These are phyloP conservation scores for Pelodytes ibericus DNA, from an alignment of 2,797 vertebrate species.

Conservation along the genomic window DNA sequence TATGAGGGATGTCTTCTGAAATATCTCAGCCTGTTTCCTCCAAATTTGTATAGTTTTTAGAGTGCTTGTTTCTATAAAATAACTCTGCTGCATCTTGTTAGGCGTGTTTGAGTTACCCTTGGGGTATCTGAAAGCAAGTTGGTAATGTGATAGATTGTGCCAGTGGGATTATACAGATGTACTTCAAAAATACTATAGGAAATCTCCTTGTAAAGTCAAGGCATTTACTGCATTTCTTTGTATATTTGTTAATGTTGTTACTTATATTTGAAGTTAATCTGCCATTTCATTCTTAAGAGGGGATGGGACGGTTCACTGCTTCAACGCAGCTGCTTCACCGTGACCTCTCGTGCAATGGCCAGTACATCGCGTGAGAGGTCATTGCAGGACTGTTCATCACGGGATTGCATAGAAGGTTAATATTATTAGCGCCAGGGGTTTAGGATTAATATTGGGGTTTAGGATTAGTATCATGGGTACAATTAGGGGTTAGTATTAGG, in stretches of 20 bases:
- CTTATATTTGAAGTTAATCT: background rate
- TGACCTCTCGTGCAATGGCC: no score
- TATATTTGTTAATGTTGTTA: background rate
- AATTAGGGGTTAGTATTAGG: no score
- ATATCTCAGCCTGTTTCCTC: constrained; percentile 39
- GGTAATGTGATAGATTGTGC: constrained; percentile 28
- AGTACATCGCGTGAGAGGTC: no score
- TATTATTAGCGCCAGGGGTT: no score
- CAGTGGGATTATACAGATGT: background rate
- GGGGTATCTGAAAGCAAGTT: constrained; percentile 29
- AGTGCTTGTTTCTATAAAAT: constrained; percentile 44
- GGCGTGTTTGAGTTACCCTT: constrained; percentile 36
- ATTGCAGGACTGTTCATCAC: no score
- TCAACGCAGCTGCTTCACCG: no score
- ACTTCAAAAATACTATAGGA: background rate
- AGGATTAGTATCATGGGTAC: no score
- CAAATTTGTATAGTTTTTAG: constrained; percentile 39
- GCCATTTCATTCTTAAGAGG: no score
- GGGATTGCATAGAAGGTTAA: no score
- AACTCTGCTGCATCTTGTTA: constrained; percentile 37
- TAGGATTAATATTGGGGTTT: no score
- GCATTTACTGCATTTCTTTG: background rate
- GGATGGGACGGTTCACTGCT: no score
- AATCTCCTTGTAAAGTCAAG: background rate
- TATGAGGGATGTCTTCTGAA: constrained; percentile 33